A percentile compares a stretch with the other conserved stretches of the same genome.
phyloP scores from a whole-genome alignment of 2,797 vertebrate genomes.

The Trachops cirrhosus region DNA sequence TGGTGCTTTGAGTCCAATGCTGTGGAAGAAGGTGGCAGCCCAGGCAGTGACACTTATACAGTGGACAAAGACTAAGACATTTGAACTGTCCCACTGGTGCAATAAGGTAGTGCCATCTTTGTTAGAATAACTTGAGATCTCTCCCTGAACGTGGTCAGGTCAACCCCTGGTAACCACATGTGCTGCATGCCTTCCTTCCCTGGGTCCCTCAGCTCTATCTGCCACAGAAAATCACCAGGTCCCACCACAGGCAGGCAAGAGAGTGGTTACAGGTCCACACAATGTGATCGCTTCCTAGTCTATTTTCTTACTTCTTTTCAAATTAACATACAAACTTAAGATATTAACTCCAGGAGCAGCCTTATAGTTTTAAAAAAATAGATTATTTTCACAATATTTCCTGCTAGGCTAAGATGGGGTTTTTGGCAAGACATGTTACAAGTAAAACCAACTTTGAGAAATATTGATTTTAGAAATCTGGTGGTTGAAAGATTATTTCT shows the following conservation, averaged over 20 bases:
- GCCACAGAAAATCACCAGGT: background rate
- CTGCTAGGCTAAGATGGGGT: slow-evolving; percentile 22
- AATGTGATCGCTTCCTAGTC: background rate
- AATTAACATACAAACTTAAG: background rate
- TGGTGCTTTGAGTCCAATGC: background rate
- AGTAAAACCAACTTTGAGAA: slow-evolving; percentile 72
- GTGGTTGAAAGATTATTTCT: slow-evolving; percentile 60
- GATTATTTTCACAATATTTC: background rate
- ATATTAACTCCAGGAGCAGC: background rate
- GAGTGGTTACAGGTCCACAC: background rate
- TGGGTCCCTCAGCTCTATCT: background rate
- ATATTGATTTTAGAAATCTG: slow-evolving; percentile 69
- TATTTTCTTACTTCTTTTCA: background rate
- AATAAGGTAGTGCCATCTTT: background rate
- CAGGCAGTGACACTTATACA: background rate
- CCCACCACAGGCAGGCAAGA: background rate
- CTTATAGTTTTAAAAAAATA: background rate
- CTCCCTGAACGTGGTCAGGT: background rate
- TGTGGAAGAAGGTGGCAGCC: background rate
- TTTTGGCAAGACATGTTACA: slow-evolving; percentile 58
- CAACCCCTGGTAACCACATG: background rate
- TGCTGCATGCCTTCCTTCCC: background rate
- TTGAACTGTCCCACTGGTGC: background rate
- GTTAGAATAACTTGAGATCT: too few species aligned
- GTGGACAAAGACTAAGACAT: background rate